Percentiles rank a stretch among this genome's conserved stretches.
Evolutionary conservation across 2,113 vertebrate species (phyloP).

Genomic region (Engraulis encrasicolus): DNA sequence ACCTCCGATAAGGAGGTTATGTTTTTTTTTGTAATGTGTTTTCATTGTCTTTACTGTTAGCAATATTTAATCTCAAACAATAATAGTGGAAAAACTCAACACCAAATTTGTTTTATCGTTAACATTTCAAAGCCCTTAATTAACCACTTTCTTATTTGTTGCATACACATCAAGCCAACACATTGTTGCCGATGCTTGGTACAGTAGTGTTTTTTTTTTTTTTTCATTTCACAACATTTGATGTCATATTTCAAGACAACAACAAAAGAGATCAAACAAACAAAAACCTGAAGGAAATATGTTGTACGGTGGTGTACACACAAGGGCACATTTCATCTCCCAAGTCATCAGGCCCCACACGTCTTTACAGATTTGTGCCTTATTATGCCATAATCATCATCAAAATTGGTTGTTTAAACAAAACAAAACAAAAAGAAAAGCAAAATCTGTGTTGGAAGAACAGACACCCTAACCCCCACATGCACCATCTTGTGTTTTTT

Average conservation of each 20-base stretch:
- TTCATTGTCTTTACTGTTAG: not conserved
- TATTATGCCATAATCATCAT: not conserved
- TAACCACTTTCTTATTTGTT: not conserved
- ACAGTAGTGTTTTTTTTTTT: not conserved
- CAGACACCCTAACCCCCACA: not conserved
- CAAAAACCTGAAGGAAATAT: not conserved
- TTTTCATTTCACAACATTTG: not conserved
- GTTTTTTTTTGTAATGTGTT: too few relatives aligned
- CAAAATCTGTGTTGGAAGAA: not conserved
- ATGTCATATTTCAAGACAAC: not conserved
- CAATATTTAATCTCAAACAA: not conserved
- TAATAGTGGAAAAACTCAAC: constrained; percentile 51
- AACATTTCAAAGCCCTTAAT: constrained; percentile 25
- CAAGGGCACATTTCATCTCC: not conserved
- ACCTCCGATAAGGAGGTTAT: too few relatives aligned
- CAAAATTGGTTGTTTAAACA: not conserved
- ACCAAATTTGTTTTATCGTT: constrained; percentile 35
- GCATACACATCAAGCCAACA: not conserved
- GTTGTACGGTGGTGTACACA: not conserved
- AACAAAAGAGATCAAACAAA: not conserved
- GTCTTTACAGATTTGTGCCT: not conserved
- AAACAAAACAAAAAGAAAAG: not conserved
- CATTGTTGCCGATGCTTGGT: constrained; percentile 2
- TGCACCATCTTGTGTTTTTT: not conserved
- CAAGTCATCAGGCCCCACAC: not conserved